Evolutionary conservation across 2,888 invertebrate genomes (phyloP), one percentile per base, ranked within the genome.

Genomic region (Ormia ochracea): DNA sequence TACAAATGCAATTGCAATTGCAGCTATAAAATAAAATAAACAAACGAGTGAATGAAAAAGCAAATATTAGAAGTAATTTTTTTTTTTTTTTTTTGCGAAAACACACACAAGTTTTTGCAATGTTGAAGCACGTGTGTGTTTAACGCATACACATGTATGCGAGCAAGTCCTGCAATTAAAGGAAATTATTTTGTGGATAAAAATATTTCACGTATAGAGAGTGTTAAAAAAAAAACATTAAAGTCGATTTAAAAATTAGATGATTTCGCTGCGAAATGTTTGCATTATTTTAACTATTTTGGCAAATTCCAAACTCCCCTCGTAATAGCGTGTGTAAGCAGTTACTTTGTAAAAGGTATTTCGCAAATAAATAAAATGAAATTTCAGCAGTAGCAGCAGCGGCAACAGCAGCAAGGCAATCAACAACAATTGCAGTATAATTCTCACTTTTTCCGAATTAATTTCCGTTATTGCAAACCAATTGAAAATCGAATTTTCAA

Each of bases 401-500:
- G 84, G 85, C 85, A 85, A n/a, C n/a, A n/a, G n/a, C n/a, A n/a
- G n/a, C n/a, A n/a, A n/a, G n/a, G n/a, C n/a, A n/a, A n/a, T n/a
- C n/a, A n/a, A 38, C 83, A 85, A 85, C 26, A 54, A 56, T 66
- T 33, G 72, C 41, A 63, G 80, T 80, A 76, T 80, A 76, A 80
- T 80, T 80, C 80, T 80, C 80, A 80, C 80, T 78, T 81, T 85
- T 85, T 85, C 87, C 87, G 87, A 87, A 87, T 87, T 87, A 87
- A 87, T 87, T 87, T 87, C 88, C 88, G 88, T 85, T 87, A 76
- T 86, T 84, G 87, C 87, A 87, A 87, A 85, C 88, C 87, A 87
- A 87, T 87, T 87, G 88, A 87, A 87, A 87, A 87, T 87, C 87
- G 85, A 87, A 87, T 87, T 87, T 87, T 86, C 87, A 87, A 87